phyloP scores from a whole-genome alignment of 2,797 vertebrate species.

The Falco peregrinus region DNA sequence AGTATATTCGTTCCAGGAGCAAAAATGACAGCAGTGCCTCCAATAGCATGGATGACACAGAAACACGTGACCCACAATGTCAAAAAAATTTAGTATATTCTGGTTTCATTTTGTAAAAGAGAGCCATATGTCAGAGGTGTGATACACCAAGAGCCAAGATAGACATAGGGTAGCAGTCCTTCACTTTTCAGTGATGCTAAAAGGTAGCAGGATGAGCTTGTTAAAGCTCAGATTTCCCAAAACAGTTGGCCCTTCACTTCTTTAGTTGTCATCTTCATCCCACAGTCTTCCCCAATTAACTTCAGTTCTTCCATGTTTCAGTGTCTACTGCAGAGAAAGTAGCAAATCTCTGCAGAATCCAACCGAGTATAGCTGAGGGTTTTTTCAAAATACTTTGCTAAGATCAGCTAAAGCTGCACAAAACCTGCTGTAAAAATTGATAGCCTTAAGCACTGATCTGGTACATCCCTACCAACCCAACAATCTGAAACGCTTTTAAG shows the following conservation, averaged over 20 bases:
- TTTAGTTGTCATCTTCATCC: neutral
- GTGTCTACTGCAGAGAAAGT: neutral
- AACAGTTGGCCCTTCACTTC: neutral
- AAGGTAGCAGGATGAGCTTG: neutral
- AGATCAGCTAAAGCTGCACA: neutral
- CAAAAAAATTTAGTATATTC: neutral
- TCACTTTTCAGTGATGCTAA: neutral
- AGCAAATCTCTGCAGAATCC: neutral
- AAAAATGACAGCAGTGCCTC: neutral
- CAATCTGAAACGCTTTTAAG: neutral
- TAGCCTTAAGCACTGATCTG: neutral
- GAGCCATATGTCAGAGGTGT: neutral
- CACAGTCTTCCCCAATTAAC: neutral
- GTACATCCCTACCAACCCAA: neutral
- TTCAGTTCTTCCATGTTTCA: neutral
- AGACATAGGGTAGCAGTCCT: neutral
- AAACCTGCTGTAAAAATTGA: neutral
- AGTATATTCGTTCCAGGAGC: neutral
- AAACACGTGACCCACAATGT: neutral
- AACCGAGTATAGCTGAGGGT: fast-evolving
- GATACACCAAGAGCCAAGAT: neutral
- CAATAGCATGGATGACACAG: neutral
- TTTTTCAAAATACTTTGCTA: neutral
- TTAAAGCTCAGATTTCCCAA: neutral
- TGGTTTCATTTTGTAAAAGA: neutral